Evolutionary conservation across 2,797 vertebrate genomes (phyloP), one percentile per base, ranked within the genome.

Genomic region (Lophotriccus pileatus): DNA sequence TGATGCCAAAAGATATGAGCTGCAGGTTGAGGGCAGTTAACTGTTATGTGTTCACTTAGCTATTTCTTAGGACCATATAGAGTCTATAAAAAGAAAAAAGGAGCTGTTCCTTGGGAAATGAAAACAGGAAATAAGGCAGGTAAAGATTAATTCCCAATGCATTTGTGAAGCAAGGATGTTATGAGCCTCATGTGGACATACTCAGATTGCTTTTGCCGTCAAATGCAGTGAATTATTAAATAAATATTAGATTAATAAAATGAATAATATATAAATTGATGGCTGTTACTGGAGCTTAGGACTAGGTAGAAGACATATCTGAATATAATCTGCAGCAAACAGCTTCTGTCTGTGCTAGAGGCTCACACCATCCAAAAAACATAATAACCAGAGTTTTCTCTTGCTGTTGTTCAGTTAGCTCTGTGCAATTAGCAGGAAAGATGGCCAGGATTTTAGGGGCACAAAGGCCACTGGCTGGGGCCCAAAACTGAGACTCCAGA

Each of bases 21-120:
- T 87, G 70, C 50, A 75, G 84, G 85, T 58, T 86, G 90, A 90
- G 69, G 85, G 62, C 72, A 81, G 70, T 94, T 94, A 88, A 87
- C 50, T 89, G 66, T 92, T 84, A 77, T 32, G 70, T 79, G 75
- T 84, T 96, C 62, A 27, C 86, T 91, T 94, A 74, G 22, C 78
- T 84, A 12, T 87, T 93, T 73, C 89, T 89, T 55, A 52, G 81
- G 63, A 87, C 56, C 39, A 13, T 90, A 55, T 7, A 77, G 56
- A 78, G 66, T 37, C 78, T 56, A 78, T 91, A 86, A 94, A 95
- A 93, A 82, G 79, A 74, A 84, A 15, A 82, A 81, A 84, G 34
- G 27, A 83, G 60, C 49, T 60, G 56, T 77, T 80, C 37, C 49
- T 67, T 76, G 80, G 86, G 69, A 94, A 88, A 81, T 86, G 53